Base-by-base conservation (phyloP, 1,140 invertebrate species). In the Ectropis grisescens region DNA sequence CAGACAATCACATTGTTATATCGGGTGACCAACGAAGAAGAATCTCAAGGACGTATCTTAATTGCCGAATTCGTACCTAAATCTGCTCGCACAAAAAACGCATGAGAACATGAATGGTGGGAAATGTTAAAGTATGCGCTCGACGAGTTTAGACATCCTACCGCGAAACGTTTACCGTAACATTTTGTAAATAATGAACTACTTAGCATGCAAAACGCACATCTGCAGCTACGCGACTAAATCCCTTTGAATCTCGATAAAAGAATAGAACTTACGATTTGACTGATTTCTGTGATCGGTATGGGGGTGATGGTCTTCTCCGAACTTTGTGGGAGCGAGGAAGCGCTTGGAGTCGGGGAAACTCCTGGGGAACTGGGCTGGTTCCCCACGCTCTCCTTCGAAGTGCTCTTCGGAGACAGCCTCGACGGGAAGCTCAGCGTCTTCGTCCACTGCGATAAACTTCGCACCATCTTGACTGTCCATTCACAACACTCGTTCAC, bases 361-460 rank as follows among this genome's bases (percentile, higher is more conserved):
- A 75, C 65, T 33, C 75, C 79, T 4, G 76, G 71, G 25, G 64
- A 72, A 32, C 75, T 70, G 2, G 74, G 72, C 49, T 83, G 80
- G 50, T 84, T 84, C 32, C 82, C 83, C 38, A 85, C 83, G 75
- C 85, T 86, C 70, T 91, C 88, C 82, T 91, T 90, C 12, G 86
- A 87, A 23, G 86, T 87, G 51, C 90, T 87, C 64, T 92, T 91
- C 1, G 91, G 90, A 32, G 90, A 91, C 50, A 93, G 84, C 66
- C 91, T 85, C 52, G 91, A 89, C 39, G 92, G 92, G 69, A 93
- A 93, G 84, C 91, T 93, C 60, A 93, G 82, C 46, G 91, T 93
- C 85, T 93, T 93, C 56, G 91, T 93, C 92, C 92, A 93, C 85
- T 93, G 90, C 29, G 90, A 88, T 56, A 93, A 74, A 82, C 91